Conservation (phyloP, 2,113 vertebrate species). For the Gasterosteus nipponicus region DNA sequence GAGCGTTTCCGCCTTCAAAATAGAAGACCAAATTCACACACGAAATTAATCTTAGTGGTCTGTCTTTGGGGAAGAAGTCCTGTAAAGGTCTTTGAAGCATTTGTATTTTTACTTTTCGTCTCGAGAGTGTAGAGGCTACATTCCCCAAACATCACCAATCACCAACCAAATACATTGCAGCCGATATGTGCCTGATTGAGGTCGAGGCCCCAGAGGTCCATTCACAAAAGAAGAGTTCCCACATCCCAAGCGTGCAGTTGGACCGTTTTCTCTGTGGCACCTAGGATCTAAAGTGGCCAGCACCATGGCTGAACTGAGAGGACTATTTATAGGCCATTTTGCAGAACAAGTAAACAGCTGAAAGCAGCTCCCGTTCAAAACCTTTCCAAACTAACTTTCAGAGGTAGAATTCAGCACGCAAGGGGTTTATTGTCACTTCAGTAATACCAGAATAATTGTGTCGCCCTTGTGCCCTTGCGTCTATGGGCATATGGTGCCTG, state of each 20-base stretch:
- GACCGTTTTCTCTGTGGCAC: constrained; percentile 24
- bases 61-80: not conserved
- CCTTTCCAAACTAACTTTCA: not conserved
- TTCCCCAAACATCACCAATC: not conserved
- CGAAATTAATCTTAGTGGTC: not conserved
- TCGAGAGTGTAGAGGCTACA: not conserved
- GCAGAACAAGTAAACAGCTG: constrained; percentile 27
- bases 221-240: constrained; percentile 3
- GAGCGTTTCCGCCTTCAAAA: not conserved
- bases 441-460: not conserved
- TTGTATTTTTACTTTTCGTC: not conserved
- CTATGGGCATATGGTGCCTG: not conserved
- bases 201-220: not conserved
- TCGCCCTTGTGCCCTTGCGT: not conserved
- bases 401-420: not conserved
- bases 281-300: constrained; percentile 34
- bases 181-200: not conserved
- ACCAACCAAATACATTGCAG: not conserved
- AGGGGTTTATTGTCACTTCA: not conserved
- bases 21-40: not conserved
- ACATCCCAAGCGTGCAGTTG: constrained; percentile 7
- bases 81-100: too few species aligned
- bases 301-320: constrained; percentile 27
- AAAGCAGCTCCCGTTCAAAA: constrained; percentile 14
- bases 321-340: constrained; percentile 30